A percentile compares a stretch with the other conserved stretches of the same genome.
phyloP scores from a whole-genome alignment of 64 coral and sea anemone species.

The Pachyseris speciosa region DNA sequence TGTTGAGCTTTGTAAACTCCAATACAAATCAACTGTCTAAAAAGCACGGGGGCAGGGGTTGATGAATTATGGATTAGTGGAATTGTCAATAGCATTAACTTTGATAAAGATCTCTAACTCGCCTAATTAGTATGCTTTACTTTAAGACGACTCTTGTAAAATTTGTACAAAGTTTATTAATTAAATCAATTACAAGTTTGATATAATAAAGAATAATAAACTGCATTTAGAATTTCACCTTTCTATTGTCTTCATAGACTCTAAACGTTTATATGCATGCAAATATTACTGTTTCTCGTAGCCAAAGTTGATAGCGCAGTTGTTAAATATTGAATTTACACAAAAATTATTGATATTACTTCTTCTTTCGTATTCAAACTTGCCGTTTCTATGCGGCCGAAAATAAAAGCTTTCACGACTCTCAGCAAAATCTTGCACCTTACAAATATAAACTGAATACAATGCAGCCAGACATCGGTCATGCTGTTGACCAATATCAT shows the following conservation, averaged over 20 bases:
- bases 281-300: conserved; percentile 41
- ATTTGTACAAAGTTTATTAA: conserved; percentile 59
- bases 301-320: conserved; percentile 35
- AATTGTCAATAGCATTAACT: conserved; percentile 39
- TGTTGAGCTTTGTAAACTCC: conserved; percentile 4
- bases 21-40: conserved; percentile 36
- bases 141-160: conserved; percentile 41
- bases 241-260: not conserved
- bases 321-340: conserved; percentile 34
- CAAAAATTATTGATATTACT: conserved; percentile 8
- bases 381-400: not conserved
- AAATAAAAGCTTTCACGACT: not conserved
- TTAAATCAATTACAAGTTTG: conserved; percentile 31
- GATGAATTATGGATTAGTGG: conserved; percentile 28
- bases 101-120: conserved; percentile 64
- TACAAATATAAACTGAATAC: conserved; percentile 49
- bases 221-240: not conserved
- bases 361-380: not conserved
- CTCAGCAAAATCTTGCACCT: conserved; percentile 50
- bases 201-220: conserved; percentile 32
- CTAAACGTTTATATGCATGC: conserved; percentile 7
- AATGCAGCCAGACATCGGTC: conserved; percentile 43
- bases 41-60: conserved; percentile 33
- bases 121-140: conserved; percentile 66
- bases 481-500: conserved; percentile 17